Percentiles rank a stretch among this genome's conserved stretches.
Conservation (phyloP, 2,888 invertebrate species). For the Drosophila emarginata region DNA sequence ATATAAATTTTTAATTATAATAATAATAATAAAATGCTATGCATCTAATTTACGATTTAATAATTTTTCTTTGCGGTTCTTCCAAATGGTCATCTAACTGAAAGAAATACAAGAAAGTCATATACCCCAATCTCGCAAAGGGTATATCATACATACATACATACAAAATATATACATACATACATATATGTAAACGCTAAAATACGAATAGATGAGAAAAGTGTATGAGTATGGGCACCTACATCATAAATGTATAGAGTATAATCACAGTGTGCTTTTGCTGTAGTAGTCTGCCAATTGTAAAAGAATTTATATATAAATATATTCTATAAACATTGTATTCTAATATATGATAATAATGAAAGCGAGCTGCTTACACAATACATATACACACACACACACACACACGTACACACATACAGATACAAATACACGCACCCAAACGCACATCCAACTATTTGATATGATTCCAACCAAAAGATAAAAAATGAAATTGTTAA, state of each 20-base stretch:
- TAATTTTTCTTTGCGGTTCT: slow-evolving; percentile 64
- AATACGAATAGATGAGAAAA: not conserved
- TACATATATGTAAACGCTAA: not conserved
- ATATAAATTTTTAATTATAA: not conserved
- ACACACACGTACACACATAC: slow-evolving; percentile 21
- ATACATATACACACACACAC: slow-evolving; percentile 20
- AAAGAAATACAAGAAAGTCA: slow-evolving; percentile 14
- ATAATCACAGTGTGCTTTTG: slow-evolving; percentile 70
- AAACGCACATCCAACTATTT: slow-evolving; percentile 18
- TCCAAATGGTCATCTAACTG: slow-evolving; percentile 53
- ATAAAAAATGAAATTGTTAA: not conserved
- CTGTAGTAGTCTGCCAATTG: slow-evolving; percentile 74
- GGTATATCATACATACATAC: not conserved
- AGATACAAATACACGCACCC: slow-evolving; percentile 21
- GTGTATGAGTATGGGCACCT: slow-evolving; percentile 15
- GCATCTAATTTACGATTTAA: slow-evolving; percentile 41
- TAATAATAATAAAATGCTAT: slow-evolving; percentile 20
- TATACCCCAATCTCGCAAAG: not conserved
- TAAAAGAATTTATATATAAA: slow-evolving; percentile 68
- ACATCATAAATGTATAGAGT: slow-evolving; percentile 17
- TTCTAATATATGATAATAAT: slow-evolving; percentile 58
- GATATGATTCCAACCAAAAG: not conserved
- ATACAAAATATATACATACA: no score
- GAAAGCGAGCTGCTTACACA: slow-evolving; percentile 40
- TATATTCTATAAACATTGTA: slow-evolving; percentile 39